phyloP scores from a whole-genome alignment of 2,888 invertebrate species.

The Conistra vaccinii region DNA sequence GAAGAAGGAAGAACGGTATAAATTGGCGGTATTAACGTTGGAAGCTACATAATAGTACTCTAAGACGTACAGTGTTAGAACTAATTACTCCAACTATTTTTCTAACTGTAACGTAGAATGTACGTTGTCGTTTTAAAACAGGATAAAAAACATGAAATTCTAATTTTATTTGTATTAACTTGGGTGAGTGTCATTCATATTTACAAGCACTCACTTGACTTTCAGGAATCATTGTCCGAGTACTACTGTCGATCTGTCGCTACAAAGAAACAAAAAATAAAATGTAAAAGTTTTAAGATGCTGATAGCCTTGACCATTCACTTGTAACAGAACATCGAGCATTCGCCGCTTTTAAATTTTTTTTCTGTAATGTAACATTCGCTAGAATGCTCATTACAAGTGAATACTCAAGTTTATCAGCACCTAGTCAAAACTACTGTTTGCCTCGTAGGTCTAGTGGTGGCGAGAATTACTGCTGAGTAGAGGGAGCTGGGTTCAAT shows the following conservation, averaged over 20 bases:
- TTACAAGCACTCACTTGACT: conserved; percentile 9
- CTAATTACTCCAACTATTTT: background rate
- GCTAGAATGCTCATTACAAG: too few relatives aligned
- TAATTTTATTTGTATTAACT: too few relatives aligned
- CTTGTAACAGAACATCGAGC: too few relatives aligned
- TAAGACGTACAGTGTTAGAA: background rate
- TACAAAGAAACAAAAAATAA: conserved; percentile 4
- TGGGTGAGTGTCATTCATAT: conserved; percentile 7
- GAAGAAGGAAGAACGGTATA: too few relatives aligned
- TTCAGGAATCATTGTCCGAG: background rate
- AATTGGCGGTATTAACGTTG: too few relatives aligned
- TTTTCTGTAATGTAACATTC: too few relatives aligned
- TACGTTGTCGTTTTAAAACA: too few relatives aligned
- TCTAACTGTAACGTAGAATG: too few relatives aligned
- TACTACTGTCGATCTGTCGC: conserved; percentile 16
- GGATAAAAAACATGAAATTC: too few relatives aligned
- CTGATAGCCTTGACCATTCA: too few relatives aligned
- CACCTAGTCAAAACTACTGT: background rate
- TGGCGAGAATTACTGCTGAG: background rate
- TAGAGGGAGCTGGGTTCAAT: background rate
- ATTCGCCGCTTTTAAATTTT: too few relatives aligned
- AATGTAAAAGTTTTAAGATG: background rate
- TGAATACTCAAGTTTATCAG: too few relatives aligned
- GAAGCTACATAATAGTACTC: background rate
- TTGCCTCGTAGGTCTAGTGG: background rate